These are phyloP conservation scores for Pachydiplax longipennis DNA, from an alignment of 2,888 invertebrate species.

Conservation along the genomic window DNA sequence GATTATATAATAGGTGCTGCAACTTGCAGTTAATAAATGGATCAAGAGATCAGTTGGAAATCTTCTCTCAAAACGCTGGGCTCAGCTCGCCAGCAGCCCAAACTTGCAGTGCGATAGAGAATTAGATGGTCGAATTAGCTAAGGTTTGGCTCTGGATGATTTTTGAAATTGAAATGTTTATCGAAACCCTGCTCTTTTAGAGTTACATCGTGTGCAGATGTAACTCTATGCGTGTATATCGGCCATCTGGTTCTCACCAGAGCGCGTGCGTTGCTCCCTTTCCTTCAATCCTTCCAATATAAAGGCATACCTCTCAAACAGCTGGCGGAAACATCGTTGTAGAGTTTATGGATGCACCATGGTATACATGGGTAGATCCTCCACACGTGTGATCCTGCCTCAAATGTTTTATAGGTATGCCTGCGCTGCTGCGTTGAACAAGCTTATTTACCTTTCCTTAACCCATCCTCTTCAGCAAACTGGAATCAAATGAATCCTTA, in stretches of 20 bases:
- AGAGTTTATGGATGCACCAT: neutral
- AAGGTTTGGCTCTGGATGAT: neutral
- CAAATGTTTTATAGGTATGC: slow-evolving; percentile 9
- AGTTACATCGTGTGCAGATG: neutral
- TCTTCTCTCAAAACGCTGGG: slow-evolving; percentile 1
- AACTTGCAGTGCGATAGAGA: slow-evolving; percentile 18
- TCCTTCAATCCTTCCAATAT: neutral
- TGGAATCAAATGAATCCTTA: slow-evolving; percentile 16
- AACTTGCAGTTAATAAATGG: neutral
- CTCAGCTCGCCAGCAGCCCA: slow-evolving; percentile 11
- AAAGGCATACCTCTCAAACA: slow-evolving; percentile 22
- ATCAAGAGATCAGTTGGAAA: neutral
- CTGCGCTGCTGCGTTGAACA: slow-evolving; percentile 37
- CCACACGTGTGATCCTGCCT: neutral
- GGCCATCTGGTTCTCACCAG: neutral
- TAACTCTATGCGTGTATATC: neutral
- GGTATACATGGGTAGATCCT: slow-evolving; percentile 18
- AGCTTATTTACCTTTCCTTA: slow-evolving; percentile 17
- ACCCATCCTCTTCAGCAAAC: slow-evolving; percentile 35
- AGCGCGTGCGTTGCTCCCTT: slow-evolving; percentile 28
- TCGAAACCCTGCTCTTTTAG: neutral
- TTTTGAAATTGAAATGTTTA: neutral
- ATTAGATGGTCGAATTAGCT: neutral
- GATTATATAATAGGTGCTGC: neutral
- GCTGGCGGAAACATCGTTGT: neutral